These are phyloP conservation scores for Melanocharis versteri DNA, from an alignment of 2,113 vertebrate genomes.

Conservation along the genomic window DNA sequence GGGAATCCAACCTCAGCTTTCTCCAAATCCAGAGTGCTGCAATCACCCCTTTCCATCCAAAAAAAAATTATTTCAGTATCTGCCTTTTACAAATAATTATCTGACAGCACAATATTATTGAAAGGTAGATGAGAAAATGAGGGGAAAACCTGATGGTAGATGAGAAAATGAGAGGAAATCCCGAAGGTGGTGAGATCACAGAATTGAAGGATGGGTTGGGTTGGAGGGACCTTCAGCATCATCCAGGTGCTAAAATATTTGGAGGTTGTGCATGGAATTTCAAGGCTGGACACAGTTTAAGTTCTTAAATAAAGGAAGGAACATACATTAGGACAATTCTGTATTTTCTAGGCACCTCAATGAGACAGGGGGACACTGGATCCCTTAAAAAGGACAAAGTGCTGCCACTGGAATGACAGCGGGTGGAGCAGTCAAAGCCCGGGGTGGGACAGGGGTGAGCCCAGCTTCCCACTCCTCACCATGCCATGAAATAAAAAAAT, in stretches of 20 bases:
- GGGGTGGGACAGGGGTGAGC: not conserved
- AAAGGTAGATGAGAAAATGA: not conserved
- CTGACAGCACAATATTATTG: not conserved
- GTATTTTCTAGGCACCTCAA: not conserved
- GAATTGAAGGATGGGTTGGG: not conserved
- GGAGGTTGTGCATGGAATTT: not conserved
- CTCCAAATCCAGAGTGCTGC: not conserved
- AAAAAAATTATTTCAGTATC: not conserved
- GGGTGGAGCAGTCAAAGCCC: not conserved
- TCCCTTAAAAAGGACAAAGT: not conserved
- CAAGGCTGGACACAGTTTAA: not conserved
- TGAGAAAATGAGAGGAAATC: not conserved
- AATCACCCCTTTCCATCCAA: not conserved
- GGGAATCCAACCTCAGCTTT: not conserved
- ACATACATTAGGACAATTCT: rapidly evolving
- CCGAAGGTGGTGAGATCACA: not conserved
- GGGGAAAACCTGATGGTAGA: not conserved
- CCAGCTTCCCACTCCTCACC: not conserved
- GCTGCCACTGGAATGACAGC: not conserved
- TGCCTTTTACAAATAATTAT: not conserved
- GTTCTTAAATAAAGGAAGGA: not conserved
- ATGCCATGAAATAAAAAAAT: not conserved
- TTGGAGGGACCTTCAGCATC: not conserved
- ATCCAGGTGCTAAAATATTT: not conserved
- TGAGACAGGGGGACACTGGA: not conserved